Evolutionary conservation across 2,113 vertebrate genomes (phyloP).

Genomic region (Corynorhinus townsendii): DNA sequence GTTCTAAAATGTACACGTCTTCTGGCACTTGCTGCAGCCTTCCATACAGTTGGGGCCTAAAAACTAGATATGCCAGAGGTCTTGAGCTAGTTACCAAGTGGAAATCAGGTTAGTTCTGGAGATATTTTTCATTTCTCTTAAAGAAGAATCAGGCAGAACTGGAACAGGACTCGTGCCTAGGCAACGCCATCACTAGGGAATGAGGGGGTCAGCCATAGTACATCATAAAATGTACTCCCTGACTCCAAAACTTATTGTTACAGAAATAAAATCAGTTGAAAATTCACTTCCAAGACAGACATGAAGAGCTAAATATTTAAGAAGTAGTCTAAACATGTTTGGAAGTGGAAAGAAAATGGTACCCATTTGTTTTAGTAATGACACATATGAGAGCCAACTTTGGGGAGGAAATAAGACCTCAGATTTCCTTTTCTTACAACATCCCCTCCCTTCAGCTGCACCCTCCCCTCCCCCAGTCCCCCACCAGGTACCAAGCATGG

Average conservation of each 20-base stretch:
- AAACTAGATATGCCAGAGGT: background rate
- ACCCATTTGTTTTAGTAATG: constrained; percentile 32
- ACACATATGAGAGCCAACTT: background rate
- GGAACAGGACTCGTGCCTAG: background rate
- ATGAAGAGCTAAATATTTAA: constrained; percentile 33
- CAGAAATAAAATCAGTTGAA: constrained; percentile 47
- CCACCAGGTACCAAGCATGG: background rate
- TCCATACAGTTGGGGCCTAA: background rate
- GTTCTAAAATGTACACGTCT: background rate
- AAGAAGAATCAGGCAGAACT: background rate
- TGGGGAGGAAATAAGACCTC: background rate
- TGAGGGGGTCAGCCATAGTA: background rate
- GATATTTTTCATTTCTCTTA: background rate
- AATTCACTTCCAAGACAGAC: constrained; percentile 36
- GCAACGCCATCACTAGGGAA: background rate
- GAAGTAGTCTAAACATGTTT: background rate
- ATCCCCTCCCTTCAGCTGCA: background rate
- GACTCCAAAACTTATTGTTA: background rate
- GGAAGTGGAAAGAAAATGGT: constrained; percentile 33
- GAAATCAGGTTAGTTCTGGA: background rate
- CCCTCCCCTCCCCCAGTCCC: no score
- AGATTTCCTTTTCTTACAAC: background rate
- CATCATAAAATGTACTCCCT: background rate
- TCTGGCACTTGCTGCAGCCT: background rate
- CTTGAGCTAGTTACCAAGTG: background rate